Base-by-base conservation (phyloP, 2,888 invertebrate genomes). In the Parelbella ahira region DNA sequence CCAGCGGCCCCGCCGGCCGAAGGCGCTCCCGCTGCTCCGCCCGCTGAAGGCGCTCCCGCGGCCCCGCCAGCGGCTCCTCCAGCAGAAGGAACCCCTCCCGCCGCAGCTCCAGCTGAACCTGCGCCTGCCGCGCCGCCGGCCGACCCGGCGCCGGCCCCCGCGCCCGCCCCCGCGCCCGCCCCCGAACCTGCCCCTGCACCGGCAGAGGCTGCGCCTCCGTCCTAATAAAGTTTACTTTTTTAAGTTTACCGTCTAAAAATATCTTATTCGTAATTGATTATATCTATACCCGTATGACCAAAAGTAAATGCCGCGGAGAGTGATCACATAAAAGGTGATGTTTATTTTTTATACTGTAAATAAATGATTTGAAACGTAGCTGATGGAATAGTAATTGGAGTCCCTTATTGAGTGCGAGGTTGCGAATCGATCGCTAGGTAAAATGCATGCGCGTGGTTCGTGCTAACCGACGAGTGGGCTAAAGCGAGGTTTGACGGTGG, bases 371-470 rank as follows among this genome's bases (percentile, higher is more conserved):
- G 53, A 68, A 67, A 67, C 60, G 77, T 84, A 84, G 84, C 84
- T 84, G 84, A 83, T 86, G 83, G 84, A 86, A 86, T 81, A 60
- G 63, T 66, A 61, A 63, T 68, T 48, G 57, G n/a, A n/a, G 56
- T 27, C 8, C 34, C 41, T 27, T 5, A 18, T 6, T 9, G 4
- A 15, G 18, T 30, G 13, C 13, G n/a, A n/a, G n/a, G n/a, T n/a
- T n/a, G n/a, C n/a, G n/a, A n/a, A n/a, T n/a, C n/a, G n/a, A n/a
- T n/a, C n/a, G n/a, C n/a, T n/a, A n/a, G n/a, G n/a, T n/a, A 6
- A 1, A 50, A 53, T 61, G 76, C 70, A 75, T 74, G 74, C 53
- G 68, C 62, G 61, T 63, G 56, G 52, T 9, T 8, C 7, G 4
- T 5, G 47, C 51, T 47, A 48, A 50, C 45, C 54, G 54, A 56